A percentile compares a stretch with the other conserved stretches of the same genome.
Evolutionary conservation across 2,113 vertebrate genomes (phyloP).

Genomic region (Nyctibius bracteatus): DNA sequence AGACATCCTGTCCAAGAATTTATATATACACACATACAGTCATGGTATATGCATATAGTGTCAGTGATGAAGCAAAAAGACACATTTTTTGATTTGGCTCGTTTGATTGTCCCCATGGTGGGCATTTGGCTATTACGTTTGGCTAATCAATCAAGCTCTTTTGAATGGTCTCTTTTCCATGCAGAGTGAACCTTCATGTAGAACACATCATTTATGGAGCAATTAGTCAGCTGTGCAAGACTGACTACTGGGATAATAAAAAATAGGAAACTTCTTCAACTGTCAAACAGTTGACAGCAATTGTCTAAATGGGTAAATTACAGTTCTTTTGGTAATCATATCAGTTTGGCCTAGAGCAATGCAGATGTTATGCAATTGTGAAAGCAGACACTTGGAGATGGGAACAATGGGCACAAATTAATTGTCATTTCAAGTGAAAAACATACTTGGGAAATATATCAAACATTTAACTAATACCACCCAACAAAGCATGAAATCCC

Average conservation of each 20-base stretch:
- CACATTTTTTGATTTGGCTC: not conserved
- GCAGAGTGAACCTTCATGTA: not conserved
- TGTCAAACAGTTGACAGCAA: not conserved
- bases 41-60: not conserved
- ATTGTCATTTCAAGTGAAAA: constrained; percentile 17
- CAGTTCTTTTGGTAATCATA: not conserved
- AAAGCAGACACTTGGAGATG: not conserved
- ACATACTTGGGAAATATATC: not conserved
- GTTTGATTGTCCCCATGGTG: not conserved
- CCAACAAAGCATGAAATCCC: not conserved
- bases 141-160: not conserved
- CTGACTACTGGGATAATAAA: not conserved
- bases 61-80: not conserved
- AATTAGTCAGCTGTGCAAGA: not conserved
- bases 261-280: not conserved
- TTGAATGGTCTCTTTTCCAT: not conserved
- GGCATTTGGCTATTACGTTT: not conserved
- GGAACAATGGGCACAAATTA: not conserved
- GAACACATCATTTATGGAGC: not conserved
- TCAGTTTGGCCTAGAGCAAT: not conserved
- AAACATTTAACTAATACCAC: not conserved
- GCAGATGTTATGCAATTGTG: not conserved
- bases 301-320: constrained; percentile 9
- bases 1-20: not conserved
- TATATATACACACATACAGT: not conserved